phyloP scores from a whole-genome alignment of 2,888 invertebrate genomes.

The Philereme transversata region DNA sequence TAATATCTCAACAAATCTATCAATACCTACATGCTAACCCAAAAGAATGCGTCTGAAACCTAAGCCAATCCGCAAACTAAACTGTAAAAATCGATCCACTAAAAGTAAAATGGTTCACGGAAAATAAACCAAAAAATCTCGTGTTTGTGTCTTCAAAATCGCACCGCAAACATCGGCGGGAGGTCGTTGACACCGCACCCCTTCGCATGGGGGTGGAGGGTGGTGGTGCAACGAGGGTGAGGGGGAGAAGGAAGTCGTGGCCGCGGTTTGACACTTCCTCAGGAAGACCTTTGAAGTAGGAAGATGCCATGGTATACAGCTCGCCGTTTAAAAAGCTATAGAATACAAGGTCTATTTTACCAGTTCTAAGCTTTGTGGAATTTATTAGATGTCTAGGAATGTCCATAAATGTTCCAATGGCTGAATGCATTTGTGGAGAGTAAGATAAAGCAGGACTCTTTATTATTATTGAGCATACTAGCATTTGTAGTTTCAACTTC shows the following conservation, averaged over 20 bases:
- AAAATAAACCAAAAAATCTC: conserved; percentile 67
- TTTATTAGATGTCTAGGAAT: conserved; percentile 1
- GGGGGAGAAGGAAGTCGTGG: conserved; percentile 67
- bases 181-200: conserved; percentile 71
- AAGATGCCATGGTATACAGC: conserved; percentile 49
- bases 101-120: conserved; percentile 54
- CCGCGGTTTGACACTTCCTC: conserved; percentile 82
- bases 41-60: conserved; percentile 19
- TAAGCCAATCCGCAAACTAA: conserved; percentile 42
- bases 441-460: conserved; percentile 1
- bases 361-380: background rate
- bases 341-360: conserved; percentile 3
- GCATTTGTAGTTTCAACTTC: background rate
- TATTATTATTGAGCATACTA: background rate
- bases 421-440: background rate
- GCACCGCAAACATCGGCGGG: conserved; percentile 71
- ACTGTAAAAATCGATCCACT: conserved; percentile 58
- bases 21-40: too few relatives aligned
- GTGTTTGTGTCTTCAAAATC: conserved; percentile 78
- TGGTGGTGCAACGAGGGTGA: conserved; percentile 46
- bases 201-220: conserved; percentile 42
- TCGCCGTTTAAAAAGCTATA: conserved; percentile 16
- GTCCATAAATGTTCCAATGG: background rate
- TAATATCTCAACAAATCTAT: too few relatives aligned
- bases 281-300: conserved; percentile 79